phyloP scores from a whole-genome alignment of 53 echinoderm and acorn worm species.

The Paracentrotus lividus region DNA sequence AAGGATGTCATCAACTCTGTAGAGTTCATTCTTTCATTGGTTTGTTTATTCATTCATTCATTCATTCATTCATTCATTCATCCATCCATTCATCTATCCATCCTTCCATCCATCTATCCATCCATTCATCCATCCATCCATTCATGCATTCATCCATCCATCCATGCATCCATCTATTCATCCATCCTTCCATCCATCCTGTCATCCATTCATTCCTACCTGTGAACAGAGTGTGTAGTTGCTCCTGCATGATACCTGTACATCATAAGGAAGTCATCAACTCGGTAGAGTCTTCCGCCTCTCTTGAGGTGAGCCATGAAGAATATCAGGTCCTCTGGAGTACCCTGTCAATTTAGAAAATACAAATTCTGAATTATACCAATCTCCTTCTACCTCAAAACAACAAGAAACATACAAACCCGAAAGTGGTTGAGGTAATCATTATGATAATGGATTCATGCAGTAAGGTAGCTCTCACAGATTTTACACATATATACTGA shows the following conservation, averaged over 20 bases:
- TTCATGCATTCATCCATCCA: background rate
- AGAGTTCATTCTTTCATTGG: too few species aligned
- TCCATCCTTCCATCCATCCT: background rate
- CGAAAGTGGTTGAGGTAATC: too few species aligned
- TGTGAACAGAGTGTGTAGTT: conserved; percentile 89
- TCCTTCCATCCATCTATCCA: background rate
- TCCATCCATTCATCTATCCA: background rate
- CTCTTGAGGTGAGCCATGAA: conserved; percentile 84
- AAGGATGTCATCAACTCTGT: conserved; percentile 85
- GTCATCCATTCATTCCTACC: conserved; percentile 66
- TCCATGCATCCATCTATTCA: background rate
- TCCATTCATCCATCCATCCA: background rate
- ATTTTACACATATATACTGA: too few species aligned
- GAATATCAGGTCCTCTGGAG: conserved; percentile 94
- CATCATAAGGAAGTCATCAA: conserved; percentile 89
- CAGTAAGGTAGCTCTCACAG: too few species aligned
- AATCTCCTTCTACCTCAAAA: too few species aligned
- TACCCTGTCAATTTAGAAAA: conserved; percentile 73
- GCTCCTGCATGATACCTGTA: conserved; percentile 92
- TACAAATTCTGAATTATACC: too few species aligned
- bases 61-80: background rate
- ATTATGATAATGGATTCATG: too few species aligned
- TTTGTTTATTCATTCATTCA: too few species aligned
- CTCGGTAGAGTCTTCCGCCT: conserved; percentile 85
- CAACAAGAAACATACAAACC: too few species aligned